These are phyloP conservation scores for Psammodynastes pulverulentus DNA, from an alignment of 2,113 vertebrate species.

Conservation along the genomic window DNA sequence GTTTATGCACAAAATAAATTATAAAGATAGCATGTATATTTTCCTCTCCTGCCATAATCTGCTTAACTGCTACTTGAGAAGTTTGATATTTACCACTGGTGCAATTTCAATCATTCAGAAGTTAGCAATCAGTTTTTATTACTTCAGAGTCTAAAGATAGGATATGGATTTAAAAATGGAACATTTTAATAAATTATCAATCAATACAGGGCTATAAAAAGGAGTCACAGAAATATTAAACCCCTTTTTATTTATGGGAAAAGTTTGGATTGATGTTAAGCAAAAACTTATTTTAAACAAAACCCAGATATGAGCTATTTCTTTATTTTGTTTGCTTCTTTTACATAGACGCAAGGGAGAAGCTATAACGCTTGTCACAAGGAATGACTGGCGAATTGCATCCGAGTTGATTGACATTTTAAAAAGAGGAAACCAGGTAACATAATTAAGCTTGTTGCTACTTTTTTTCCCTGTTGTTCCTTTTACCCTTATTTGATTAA, in stretches of 20 bases:
- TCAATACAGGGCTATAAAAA: background rate
- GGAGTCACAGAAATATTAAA: background rate
- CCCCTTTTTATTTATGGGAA: background rate
- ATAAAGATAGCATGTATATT: background rate
- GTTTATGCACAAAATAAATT: background rate
- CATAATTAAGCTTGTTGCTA: background rate
- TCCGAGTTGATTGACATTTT: conserved; percentile 87
- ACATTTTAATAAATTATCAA: background rate
- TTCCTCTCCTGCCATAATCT: background rate
- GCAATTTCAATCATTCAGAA: background rate
- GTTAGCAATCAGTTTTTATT: background rate
- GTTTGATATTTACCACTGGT: background rate
- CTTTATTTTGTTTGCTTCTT: background rate
- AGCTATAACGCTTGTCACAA: conserved; percentile 85
- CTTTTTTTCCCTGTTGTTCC: background rate
- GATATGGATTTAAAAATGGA: background rate
- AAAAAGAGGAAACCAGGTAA: conserved; percentile 85
- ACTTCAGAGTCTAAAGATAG: background rate
- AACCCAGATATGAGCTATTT: background rate
- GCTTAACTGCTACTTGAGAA: background rate
- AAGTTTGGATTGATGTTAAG: background rate
- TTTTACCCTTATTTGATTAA: background rate
- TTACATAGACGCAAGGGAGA: conserved; percentile 74
- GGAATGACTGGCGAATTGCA: conserved; percentile 85
- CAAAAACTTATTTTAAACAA: background rate